Percentiles rank a stretch among this genome's conserved stretches.
phyloP scores from a whole-genome alignment of 37 sponge, comb jelly and placozoan species.

The Eunapius fragilis region DNA sequence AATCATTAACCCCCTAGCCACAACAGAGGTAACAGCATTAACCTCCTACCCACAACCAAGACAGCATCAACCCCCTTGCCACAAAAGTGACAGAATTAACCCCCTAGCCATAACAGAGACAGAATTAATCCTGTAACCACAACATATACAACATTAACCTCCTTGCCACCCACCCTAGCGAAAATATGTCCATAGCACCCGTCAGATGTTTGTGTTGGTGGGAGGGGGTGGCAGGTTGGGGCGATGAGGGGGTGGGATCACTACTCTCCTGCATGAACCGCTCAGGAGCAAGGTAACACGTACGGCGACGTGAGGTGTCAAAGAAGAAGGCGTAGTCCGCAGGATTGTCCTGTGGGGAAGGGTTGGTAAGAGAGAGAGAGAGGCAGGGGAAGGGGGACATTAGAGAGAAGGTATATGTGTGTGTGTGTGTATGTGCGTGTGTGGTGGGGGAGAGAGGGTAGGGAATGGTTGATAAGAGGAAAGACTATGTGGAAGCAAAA shows the following conservation, averaged over 20 bases:
- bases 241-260: constrained; percentile 8
- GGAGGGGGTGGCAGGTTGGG: neutral
- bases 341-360: constrained; percentile 82
- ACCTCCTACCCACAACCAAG: constrained; percentile 30
- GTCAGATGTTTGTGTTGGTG: constrained; percentile 41
- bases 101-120: too few relatives aligned
- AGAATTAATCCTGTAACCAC: neutral
- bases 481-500: too few relatives aligned
- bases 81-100: too few relatives aligned
- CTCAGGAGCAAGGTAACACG: constrained; percentile 96
- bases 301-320: constrained; percentile 92
- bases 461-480: neutral
- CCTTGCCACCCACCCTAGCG: constrained; percentile 74
- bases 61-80: neutral
- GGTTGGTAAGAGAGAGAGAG: neutral
- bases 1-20: neutral
- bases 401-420: neutral
- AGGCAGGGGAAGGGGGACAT: neutral
- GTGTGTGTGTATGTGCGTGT: neutral
- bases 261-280: constrained; percentile 37
- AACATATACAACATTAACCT: too few relatives aligned
- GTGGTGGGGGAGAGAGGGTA: neutral
- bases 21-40: too few relatives aligned
- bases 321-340: constrained; percentile 95
- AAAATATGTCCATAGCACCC: constrained; percentile 91